These are phyloP conservation scores for Epistrophella euchroma DNA, from an alignment of 2,888 invertebrate genomes.

Conservation along the genomic window DNA sequence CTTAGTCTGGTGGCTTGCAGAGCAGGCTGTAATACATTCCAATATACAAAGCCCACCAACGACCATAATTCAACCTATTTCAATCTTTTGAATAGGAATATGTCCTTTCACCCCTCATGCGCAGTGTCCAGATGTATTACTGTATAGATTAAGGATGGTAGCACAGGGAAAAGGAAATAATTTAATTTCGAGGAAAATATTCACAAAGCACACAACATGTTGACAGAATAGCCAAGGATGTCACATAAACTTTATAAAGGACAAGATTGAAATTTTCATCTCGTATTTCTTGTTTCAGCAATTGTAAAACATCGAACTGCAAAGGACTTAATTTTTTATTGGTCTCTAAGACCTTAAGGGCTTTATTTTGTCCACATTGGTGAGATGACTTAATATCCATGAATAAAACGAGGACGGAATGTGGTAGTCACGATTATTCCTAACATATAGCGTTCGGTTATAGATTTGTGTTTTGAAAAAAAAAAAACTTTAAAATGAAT, in stretches of 20 bases:
- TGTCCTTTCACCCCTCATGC: constrained; percentile 2
- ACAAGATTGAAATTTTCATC: constrained; percentile 25
- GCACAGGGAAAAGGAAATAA: neutral
- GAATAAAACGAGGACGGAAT: neutral
- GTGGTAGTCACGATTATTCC: too few species aligned
- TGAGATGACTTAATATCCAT: neutral
- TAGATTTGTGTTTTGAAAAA: too few species aligned
- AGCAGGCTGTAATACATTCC: constrained; percentile 25
- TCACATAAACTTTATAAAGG: constrained; percentile 16
- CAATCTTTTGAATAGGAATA: constrained; percentile 43
- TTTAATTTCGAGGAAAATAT: constrained; percentile 15
- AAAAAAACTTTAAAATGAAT: too few species aligned
- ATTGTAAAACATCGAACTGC: constrained; percentile 10
- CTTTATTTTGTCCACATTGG: neutral
- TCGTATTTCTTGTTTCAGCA: neutral
- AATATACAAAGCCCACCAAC: constrained; percentile 53
- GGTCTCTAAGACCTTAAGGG: neutral
- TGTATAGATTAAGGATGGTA: neutral
- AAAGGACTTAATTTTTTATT: neutral
- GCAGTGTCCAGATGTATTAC: neutral
- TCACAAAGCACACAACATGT: neutral
- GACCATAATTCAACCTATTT: constrained; percentile 60
- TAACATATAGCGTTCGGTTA: too few species aligned
- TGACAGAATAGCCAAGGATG: constrained; percentile 17
- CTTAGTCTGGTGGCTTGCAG: neutral